Evolutionary conservation across 2,113 vertebrate species (phyloP).

Genomic region (Podocnemis expansa): DNA sequence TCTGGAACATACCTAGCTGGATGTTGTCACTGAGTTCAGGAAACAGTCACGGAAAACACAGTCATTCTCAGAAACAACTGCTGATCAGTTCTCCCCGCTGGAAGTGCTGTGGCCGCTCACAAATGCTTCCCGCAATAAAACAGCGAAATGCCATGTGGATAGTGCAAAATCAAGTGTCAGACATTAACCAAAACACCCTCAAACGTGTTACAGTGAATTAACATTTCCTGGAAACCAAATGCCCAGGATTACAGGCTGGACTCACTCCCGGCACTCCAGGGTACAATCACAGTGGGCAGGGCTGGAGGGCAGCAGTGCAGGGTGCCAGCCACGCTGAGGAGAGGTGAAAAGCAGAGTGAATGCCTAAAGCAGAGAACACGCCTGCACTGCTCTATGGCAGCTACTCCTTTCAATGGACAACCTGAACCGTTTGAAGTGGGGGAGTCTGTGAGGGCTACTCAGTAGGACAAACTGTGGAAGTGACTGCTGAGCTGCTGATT

Average conservation of each 20-base stretch:
- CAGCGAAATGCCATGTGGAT: neutral
- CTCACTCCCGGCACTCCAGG: neutral
- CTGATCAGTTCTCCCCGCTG: neutral
- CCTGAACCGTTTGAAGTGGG: neutral
- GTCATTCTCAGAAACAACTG: neutral
- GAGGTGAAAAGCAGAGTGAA: neutral
- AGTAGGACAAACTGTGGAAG: neutral
- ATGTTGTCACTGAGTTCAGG: neutral
- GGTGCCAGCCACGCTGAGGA: neutral
- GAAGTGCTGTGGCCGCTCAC: neutral
- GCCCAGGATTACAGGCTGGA: neutral
- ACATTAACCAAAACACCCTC: neutral
- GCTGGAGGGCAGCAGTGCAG: neutral
- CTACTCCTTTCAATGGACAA: neutral
- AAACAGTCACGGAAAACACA: fast-evolving
- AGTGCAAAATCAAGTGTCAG: neutral
- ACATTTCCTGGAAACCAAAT: neutral
- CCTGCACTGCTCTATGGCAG: neutral
- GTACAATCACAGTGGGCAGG: neutral
- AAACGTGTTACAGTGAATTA: neutral
- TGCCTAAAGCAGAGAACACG: neutral
- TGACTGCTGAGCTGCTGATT: too few species aligned
- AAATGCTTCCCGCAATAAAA: neutral
- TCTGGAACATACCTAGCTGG: neutral
- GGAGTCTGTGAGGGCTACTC: neutral